phyloP scores from a whole-genome alignment of 2,113 vertebrate genomes.

The Lucifuga dentata region DNA sequence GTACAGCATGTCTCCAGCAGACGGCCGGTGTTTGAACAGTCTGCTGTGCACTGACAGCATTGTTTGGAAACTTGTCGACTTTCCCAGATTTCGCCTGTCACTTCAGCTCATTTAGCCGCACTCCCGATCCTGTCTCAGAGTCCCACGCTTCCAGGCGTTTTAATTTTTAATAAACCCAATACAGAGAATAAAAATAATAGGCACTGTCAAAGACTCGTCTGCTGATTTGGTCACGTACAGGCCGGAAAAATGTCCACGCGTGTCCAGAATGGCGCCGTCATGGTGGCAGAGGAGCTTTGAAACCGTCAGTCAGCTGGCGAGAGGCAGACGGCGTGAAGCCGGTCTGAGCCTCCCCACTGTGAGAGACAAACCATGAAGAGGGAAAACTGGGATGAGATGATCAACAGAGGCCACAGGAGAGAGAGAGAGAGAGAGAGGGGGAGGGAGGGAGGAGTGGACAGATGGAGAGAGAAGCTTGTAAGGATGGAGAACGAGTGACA shows the following conservation, averaged over 20 bases:
- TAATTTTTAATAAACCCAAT: slow-evolving; percentile 19
- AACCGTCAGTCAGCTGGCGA: slow-evolving; percentile 43
- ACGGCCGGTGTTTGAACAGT: neutral
- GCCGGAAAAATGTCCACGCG: neutral
- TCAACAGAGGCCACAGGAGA: slow-evolving; percentile 16
- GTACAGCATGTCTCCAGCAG: no score
- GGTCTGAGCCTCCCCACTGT: slow-evolving; percentile 30
- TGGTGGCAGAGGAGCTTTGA: slow-evolving; percentile 38
- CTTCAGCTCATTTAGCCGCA: slow-evolving; percentile 25
- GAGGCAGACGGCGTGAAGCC: slow-evolving; percentile 51
- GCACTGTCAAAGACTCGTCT: slow-evolving; percentile 28
- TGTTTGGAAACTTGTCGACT: slow-evolving; percentile 14
- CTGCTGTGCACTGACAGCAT: neutral
- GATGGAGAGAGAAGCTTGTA: slow-evolving; percentile 22
- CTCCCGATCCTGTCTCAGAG: slow-evolving; percentile 23
- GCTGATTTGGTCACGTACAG: slow-evolving; percentile 1
- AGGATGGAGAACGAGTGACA: slow-evolving; percentile 23
- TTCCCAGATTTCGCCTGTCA: slow-evolving; percentile 31
- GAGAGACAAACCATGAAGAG: slow-evolving; percentile 11
- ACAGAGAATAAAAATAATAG: slow-evolving; percentile 18
- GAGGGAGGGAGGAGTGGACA: no score
- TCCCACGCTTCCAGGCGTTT: neutral
- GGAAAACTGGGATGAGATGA: neutral
- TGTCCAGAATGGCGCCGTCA: slow-evolving; percentile 52
- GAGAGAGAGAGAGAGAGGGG: slow-evolving; percentile 21